Base-by-base conservation (phyloP, 2,888 invertebrate genomes). In the Nematopogon swammerdamellus region DNA sequence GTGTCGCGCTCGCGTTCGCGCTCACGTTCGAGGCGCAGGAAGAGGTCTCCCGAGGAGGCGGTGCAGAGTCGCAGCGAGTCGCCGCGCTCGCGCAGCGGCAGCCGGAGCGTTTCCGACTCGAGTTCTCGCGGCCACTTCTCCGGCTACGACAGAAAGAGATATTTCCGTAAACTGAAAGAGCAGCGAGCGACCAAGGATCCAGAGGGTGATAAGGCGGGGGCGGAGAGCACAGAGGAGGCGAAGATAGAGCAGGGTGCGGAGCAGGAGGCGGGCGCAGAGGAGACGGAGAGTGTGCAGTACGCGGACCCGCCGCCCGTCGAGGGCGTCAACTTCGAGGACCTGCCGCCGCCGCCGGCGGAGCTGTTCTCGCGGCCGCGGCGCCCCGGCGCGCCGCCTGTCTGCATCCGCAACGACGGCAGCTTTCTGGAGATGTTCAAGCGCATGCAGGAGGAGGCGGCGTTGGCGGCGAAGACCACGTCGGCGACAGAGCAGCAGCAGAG, bases 361-460 rank as follows among this genome's bases (percentile, higher is more conserved):
- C 62, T 68, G 1, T 63, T 63, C 19, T 53, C 48, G 11, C 51
- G 63, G 51, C 62, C 60, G 2, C 59, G 61, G 42, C 59, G 64
- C 2, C 56, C 63, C n/a, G 68, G 72, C 14, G 29, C 45, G 2
- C 59, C 67, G 3, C 72, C 80, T 45, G 86, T 91, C 61, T 85
- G 86, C 1, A 91, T 91, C 61, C 91, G 90, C 63, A 95, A 95
- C 67, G 95, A 95, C 64, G 95, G 95, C 2, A 91, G 92, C 54
- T 95, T 95, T 63, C 77, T 95, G 61, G 94, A 94, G 67, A 89
- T 93, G 84, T 95, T 95, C 61, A 94, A 94, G 69, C 92, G 90
- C 66, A 88, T 94, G 90, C 90, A 91, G 61, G 87, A 88, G 56
- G 74, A 80, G 48, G 72, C 81, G 44, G 81, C 82, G 55, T 77